phyloP scores from a whole-genome alignment of 2,797 vertebrate genomes.

The Syngnathus rostellatus region DNA sequence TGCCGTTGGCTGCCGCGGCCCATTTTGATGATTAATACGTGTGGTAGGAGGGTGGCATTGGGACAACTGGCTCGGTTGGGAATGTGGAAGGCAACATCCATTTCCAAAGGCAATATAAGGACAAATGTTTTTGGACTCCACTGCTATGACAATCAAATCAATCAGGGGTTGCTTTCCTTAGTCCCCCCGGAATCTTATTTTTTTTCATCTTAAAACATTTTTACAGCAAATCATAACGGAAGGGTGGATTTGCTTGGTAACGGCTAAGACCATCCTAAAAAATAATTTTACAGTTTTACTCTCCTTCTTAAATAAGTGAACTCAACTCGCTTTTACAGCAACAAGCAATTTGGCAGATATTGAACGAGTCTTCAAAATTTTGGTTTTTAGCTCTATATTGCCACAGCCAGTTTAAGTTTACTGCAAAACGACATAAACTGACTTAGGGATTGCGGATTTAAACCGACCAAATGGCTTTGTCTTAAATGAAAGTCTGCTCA shows the following conservation, averaged over 20 bases:
- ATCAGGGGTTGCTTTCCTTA: not conserved
- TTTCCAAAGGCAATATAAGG: constrained; percentile 22
- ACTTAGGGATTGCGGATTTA: too few species aligned
- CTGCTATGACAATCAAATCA: not conserved
- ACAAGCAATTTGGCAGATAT: too few species aligned
- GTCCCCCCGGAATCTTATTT: not conserved
- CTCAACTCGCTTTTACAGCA: too few species aligned
- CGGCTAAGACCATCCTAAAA: not conserved
- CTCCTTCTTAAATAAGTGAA: too few species aligned
- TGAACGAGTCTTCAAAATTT: too few species aligned
- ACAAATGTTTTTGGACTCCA: constrained; percentile 2
- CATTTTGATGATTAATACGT: constrained; percentile 47
- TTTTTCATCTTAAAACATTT: not conserved
- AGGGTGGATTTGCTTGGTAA: not conserved
- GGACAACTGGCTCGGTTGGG: constrained; percentile 41
- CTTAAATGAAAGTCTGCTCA: too few species aligned
- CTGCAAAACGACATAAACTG: too few species aligned
- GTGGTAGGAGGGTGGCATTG: constrained; percentile 40
- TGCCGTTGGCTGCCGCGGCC: constrained; percentile 48
- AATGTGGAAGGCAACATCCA: constrained; percentile 6
- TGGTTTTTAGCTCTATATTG: too few species aligned
- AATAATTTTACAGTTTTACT: not conserved
- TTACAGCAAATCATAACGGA: not conserved
- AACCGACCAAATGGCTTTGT: too few species aligned
- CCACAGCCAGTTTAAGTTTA: too few species aligned